A percentile compares a stretch with the other conserved stretches of the same genome.
Evolutionary conservation across 2,113 vertebrate species (phyloP).

Genomic region (Saimiri boliviensis): DNA sequence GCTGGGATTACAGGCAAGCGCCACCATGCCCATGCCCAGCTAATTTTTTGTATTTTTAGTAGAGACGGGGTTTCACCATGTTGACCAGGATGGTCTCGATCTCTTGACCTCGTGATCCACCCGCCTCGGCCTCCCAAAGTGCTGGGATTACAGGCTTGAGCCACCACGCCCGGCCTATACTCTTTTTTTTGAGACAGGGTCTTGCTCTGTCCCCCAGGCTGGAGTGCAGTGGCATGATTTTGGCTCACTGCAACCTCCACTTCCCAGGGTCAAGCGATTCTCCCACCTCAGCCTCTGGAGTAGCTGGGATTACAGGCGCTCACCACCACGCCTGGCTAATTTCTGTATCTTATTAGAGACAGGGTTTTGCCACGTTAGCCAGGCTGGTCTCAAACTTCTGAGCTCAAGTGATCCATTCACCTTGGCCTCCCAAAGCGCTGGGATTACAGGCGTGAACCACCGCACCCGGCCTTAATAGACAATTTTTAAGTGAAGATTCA

Average conservation of each 20-base stretch:
- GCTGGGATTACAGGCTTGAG: no score
- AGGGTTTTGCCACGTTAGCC: not conserved
- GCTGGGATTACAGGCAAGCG: not conserved
- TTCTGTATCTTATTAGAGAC: not conserved
- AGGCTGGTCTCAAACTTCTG: not conserved
- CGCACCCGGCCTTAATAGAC: not conserved
- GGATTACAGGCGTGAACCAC: not conserved
- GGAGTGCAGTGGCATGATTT: no score
- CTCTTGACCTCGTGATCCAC: no score
- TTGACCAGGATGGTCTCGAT: no score
- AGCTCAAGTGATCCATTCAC: not conserved
- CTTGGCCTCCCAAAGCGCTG: not conserved
- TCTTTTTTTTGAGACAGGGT: not conserved
- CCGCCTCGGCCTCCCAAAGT: no score
- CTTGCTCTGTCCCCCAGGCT: not conserved
- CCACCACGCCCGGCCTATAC: no score
- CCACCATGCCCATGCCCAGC: no score
- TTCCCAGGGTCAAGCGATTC: not conserved
- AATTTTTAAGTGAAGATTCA: not conserved
- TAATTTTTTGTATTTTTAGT: no score
- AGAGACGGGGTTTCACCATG: no score
- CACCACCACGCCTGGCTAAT: not conserved
- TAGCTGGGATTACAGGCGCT: not conserved
- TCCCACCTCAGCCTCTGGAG: not conserved
- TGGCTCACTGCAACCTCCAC: not conserved